Conservation (phyloP, 2,888 invertebrate genomes). For the Xanthia togata region DNA sequence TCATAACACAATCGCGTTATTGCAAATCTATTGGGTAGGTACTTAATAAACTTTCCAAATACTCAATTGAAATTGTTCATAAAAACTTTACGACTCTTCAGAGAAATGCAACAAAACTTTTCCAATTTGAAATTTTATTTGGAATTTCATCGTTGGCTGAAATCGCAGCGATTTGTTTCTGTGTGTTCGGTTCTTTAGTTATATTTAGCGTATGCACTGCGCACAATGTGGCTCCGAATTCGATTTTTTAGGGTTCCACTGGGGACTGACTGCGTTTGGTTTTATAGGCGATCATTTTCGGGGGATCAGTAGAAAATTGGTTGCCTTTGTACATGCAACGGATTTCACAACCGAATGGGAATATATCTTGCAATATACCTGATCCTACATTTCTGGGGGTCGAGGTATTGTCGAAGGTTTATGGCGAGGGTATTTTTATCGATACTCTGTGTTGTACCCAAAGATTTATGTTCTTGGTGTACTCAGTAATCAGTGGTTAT, state of each 20-base stretch:
- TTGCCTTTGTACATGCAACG: slow-evolving; percentile 79
- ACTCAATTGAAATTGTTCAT: slow-evolving; percentile 49
- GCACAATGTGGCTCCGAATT: slow-evolving; percentile 79
- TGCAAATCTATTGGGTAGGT: slow-evolving; percentile 35
- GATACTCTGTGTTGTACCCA: slow-evolving; percentile 10
- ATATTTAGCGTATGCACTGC: slow-evolving; percentile 78
- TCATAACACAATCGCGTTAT: slow-evolving; percentile 24
- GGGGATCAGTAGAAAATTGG: slow-evolving; percentile 86
- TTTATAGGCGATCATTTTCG: slow-evolving; percentile 85
- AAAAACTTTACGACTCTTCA: slow-evolving; percentile 49
- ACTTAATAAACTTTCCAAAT: slow-evolving; percentile 58
- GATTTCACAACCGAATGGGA: slow-evolving; percentile 78
- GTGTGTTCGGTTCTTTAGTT: slow-evolving; percentile 64
- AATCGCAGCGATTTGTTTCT: slow-evolving; percentile 30
- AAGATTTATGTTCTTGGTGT: not conserved
- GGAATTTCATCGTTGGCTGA: slow-evolving; percentile 21
- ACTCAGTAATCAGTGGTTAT: not conserved
- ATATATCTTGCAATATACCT: slow-evolving; percentile 79
- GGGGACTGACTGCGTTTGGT: slow-evolving; percentile 82
- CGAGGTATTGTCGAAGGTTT: slow-evolving; percentile 66
- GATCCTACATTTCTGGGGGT: slow-evolving; percentile 68
- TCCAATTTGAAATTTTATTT: slow-evolving; percentile 54
- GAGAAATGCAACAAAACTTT: slow-evolving; percentile 54
- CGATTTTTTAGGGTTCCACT: slow-evolving; percentile 81
- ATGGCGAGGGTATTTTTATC: slow-evolving; percentile 44